Conservation (phyloP, 2,113 vertebrate species). For the Xerus inauris region DNA sequence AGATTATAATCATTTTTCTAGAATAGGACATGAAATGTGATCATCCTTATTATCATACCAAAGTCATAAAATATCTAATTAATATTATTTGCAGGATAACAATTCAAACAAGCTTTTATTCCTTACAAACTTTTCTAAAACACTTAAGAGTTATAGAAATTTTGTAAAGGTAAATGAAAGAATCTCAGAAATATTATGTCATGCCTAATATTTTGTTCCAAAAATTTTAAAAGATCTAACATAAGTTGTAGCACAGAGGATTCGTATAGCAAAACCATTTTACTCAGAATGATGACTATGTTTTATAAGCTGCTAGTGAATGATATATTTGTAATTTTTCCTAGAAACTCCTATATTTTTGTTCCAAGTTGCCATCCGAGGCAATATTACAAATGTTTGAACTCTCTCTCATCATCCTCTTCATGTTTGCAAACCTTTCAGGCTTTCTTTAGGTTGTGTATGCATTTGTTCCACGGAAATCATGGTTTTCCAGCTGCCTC, state of each 20-base stretch:
- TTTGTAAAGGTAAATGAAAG: conserved; percentile 19
- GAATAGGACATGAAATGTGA: not conserved
- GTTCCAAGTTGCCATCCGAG: not conserved
- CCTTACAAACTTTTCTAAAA: not conserved
- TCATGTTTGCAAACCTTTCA: not conserved
- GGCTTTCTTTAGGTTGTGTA: not conserved
- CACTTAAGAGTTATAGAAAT: not conserved
- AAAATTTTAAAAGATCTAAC: not conserved
- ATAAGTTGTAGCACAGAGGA: not conserved
- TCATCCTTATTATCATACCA: not conserved
- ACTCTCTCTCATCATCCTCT: not conserved
- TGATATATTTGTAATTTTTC: not conserved
- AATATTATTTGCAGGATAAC: not conserved
- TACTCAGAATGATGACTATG: not conserved
- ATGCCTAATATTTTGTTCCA: not conserved
- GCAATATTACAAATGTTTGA: not conserved
- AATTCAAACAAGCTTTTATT: not conserved
- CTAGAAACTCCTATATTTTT: not conserved
- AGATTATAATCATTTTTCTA: not conserved
- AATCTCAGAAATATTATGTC: not conserved
- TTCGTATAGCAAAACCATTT: not conserved
- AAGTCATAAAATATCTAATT: not conserved
- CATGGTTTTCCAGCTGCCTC: not conserved
- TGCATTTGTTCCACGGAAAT: not conserved
- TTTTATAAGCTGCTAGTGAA: not conserved